Evolutionary conservation across 2,888 invertebrate species (phyloP).

Genomic region (Thymelicus lineola): DNA sequence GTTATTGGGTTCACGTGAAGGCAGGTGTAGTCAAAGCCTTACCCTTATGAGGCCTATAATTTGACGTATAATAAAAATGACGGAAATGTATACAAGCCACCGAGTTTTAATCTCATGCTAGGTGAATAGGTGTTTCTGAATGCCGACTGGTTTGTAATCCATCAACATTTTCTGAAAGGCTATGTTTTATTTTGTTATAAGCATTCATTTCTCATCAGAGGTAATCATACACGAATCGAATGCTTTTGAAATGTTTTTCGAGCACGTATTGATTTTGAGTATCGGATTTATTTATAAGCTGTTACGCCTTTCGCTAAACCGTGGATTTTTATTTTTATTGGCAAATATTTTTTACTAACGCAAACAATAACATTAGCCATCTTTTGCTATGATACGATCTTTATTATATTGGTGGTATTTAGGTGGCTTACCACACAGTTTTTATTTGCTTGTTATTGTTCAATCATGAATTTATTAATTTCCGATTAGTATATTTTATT

Average conservation of each 20-base stretch:
- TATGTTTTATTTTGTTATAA: conserved; percentile 17
- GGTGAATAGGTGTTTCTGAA: conserved; percentile 25
- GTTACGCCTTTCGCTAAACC: no score
- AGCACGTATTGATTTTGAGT: not conserved
- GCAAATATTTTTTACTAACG: no score
- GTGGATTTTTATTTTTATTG: no score
- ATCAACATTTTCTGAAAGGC: conserved; percentile 28
- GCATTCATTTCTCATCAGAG: conserved; percentile 17
- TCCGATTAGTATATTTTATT: no score
- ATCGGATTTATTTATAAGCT: not conserved
- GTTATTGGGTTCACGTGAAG: conserved; percentile 35
- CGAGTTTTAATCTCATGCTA: conserved; percentile 29
- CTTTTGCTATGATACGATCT: no score
- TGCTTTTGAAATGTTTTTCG: conserved; percentile 18
- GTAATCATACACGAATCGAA: conserved; percentile 10
- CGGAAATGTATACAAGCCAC: conserved; percentile 15
- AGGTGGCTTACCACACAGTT: no score
- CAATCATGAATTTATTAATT: no score
- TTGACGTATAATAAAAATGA: conserved; percentile 27
- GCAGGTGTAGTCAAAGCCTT: conserved; percentile 18
- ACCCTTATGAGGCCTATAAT: conserved; percentile 19
- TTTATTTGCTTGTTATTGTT: no score
- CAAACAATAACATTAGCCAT: no score
- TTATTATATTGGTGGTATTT: no score
- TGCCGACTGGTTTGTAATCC: conserved; percentile 22